Percentiles rank a stretch among this genome's conserved stretches.
Evolutionary conservation across 2,888 invertebrate species (phyloP).

Genomic region (Apodemia hepburni): DNA sequence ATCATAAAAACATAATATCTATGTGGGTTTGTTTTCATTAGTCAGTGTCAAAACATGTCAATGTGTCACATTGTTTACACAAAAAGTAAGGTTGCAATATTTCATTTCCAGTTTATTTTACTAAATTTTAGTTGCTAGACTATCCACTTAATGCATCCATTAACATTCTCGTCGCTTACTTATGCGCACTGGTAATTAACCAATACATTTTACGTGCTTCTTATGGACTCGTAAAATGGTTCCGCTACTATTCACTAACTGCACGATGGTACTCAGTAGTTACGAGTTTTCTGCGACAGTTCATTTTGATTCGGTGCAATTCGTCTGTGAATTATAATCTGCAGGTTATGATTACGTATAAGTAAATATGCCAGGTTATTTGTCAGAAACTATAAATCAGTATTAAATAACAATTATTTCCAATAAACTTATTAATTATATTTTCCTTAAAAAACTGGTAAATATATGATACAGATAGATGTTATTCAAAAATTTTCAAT

Average conservation of each 20-base stretch:
- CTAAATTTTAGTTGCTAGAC: background rate
- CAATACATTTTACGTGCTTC: slow-evolving; percentile 34
- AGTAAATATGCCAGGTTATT: no score
- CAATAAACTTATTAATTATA: no score
- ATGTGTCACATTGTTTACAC: no score
- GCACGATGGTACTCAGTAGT: slow-evolving; percentile 1
- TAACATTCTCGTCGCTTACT: slow-evolving; percentile 45
- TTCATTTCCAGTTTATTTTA: background rate
- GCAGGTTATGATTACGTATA: background rate
- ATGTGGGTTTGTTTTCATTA: background rate
- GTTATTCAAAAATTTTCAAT: no score
- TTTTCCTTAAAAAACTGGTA: no score
- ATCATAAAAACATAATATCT: no score
- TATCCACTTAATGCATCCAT: slow-evolving; percentile 49
- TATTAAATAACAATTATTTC: no score
- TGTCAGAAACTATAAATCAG: no score
- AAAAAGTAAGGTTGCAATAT: background rate
- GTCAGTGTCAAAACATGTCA: background rate
- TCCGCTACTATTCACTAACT: slow-evolving; percentile 39
- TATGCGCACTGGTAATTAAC: slow-evolving; percentile 42
- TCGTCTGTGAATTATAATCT: background rate
- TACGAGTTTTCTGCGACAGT: background rate
- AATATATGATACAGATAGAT: no score
- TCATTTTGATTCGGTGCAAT: background rate
- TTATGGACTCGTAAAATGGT: slow-evolving; percentile 31